Percentiles rank a stretch among this genome's conserved stretches.
These are phyloP conservation scores for Sinopyrophorus schimmeli DNA, from an alignment of 2,888 invertebrate genomes.

Conservation along the genomic window DNA sequence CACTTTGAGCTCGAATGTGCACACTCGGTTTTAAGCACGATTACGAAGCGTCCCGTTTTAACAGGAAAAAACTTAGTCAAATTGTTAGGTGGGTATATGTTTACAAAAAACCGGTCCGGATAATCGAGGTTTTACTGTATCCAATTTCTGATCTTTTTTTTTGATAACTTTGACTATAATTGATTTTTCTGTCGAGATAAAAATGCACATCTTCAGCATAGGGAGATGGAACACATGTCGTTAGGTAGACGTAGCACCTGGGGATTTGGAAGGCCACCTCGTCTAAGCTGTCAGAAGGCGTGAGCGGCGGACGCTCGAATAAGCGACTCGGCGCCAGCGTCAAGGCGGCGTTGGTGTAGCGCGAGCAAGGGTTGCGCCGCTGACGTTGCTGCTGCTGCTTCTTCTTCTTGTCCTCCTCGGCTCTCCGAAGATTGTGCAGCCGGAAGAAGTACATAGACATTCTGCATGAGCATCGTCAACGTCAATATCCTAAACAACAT, in stretches of 20 bases:
- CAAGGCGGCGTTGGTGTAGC: constrained; percentile 63
- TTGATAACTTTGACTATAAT: too few species aligned
- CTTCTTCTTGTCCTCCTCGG: constrained; percentile 75
- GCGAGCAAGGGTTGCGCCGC: constrained; percentile 37
- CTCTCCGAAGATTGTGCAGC: constrained; percentile 86
- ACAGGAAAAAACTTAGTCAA: too few species aligned
- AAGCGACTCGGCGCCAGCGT: constrained; percentile 78
- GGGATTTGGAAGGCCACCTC: constrained; percentile 92
- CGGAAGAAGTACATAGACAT: constrained; percentile 97
- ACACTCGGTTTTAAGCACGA: too few species aligned
- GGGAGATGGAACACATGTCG: constrained; percentile 6
- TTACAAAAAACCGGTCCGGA: too few species aligned
- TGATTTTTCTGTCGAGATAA: too few species aligned
- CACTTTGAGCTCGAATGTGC: too few species aligned
- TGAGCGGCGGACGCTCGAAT: constrained; percentile 82
- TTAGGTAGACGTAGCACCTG: constrained; percentile 63
- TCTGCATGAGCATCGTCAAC: constrained; percentile 53
- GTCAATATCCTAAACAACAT: constrained; percentile 28
- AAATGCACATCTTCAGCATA: too few species aligned
- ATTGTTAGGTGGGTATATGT: too few species aligned
- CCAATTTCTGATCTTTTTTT: too few species aligned
- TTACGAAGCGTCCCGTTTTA: too few species aligned
- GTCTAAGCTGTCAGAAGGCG: constrained; percentile 86
- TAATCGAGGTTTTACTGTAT: too few species aligned
- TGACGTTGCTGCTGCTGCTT: constrained; percentile 56